A percentile compares a stretch with the other conserved stretches of the same genome.
These are phyloP conservation scores for Acanthornis magna DNA, from an alignment of 2,797 vertebrate genomes.

Conservation along the genomic window DNA sequence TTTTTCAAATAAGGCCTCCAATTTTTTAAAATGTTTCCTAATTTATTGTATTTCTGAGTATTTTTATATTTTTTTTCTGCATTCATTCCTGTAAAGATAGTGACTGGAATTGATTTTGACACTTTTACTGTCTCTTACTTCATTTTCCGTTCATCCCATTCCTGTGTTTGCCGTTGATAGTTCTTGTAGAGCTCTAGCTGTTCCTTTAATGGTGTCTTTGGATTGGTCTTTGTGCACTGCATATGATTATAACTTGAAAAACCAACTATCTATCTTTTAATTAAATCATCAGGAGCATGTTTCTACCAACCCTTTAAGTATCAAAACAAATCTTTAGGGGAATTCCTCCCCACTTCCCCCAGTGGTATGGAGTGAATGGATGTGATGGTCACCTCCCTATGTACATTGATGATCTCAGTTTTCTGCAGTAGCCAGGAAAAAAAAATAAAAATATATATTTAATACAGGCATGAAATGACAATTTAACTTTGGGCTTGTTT, in stretches of 20 bases:
- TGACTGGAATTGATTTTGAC: neutral
- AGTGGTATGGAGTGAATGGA: neutral
- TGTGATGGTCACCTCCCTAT: neutral
- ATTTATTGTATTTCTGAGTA: neutral
- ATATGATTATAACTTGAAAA: neutral
- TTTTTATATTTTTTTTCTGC: neutral
- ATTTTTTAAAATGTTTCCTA: neutral
- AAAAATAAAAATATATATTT: neutral
- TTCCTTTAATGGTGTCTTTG: neutral
- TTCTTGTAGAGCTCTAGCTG: neutral
- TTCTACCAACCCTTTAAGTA: neutral
- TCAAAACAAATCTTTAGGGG: neutral
- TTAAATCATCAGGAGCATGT: neutral
- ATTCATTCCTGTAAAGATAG: neutral
- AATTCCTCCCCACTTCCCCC: accelerated
- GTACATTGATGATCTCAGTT: neutral
- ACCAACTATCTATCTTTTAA: neutral
- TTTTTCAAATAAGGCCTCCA: neutral
- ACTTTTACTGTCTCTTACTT: neutral
- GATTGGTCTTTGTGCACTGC: neutral
- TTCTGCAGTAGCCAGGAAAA: neutral
- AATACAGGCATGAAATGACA: neutral
- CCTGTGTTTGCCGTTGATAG: neutral
- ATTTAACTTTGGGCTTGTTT: neutral
- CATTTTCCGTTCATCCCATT: neutral